Evolutionary conservation across 2,113 vertebrate species (phyloP), one percentile per base, ranked within the genome.

Genomic region (Epinephelus cyanopodus): DNA sequence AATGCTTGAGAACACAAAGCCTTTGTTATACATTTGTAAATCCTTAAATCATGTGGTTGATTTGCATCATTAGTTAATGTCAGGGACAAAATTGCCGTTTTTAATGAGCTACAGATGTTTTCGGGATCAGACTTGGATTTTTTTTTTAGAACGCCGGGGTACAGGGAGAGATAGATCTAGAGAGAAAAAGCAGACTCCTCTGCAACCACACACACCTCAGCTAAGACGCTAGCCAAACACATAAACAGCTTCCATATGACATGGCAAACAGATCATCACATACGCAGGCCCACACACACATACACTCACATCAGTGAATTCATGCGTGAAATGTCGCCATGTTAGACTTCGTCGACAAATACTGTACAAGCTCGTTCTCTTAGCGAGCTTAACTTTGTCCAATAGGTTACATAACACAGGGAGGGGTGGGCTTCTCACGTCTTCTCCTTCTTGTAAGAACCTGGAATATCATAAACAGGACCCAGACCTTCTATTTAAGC

Each of bases 221-320:
- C 53, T n/a, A 58, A 76, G 57, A 61, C 39, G 74, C 64, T n/a
- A 53, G 89, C 88, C 87, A 91, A 86, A 89, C 45, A 65, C 72
- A 75, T 74, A 89, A 95, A 94, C 86, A 88, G 86, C 90, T 91
- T 94, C 93, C 92, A 94, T 87, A 92, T 93, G 93, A 92, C 79
- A 90, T 88, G 86, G 89, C 85, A 87, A 84, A 83, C 47, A 66
- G 66, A 86, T 87, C 82, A 77, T 85, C 75, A 82, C 88, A 87
- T 45, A 76, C 85, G 89, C 77, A 90, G 48, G 42, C 75, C 64
- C 85, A 75, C 74, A 79, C 79, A 89, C 75, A 65, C 12, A 45
- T n/a, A 29, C 42, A 62, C 62, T 56, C 64, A 79, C 64, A 84
- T 79, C 64, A 29, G 86, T 71, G 64, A 84, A 79, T 82, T 82